Evolutionary conservation across 1,140 invertebrate species (phyloP), one percentile per base, ranked within the genome.

Genomic region (Zaprionus lachaisei): DNA sequence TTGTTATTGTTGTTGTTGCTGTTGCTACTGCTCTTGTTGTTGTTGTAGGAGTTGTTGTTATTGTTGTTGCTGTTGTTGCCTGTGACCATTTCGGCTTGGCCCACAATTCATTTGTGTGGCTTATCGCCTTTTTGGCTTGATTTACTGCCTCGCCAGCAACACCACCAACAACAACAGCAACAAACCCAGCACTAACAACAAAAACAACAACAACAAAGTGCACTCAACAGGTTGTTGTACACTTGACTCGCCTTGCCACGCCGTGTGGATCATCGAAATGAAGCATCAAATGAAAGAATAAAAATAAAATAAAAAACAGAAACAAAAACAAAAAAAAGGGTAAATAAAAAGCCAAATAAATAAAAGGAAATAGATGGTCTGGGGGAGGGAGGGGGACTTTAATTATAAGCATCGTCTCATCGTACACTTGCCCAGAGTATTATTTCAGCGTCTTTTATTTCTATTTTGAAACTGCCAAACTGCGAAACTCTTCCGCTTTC

Each of bases 121-220:
- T 87, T 87, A 89, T 87, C 83, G 84, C 80, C 83, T 89, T 80
- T 86, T 81, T 89, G 81, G 84, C 76, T 87, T 87, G 83, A 87
- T 89, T 87, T 87, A 87, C 84, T 78, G 80, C 84, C 60, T 55
- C 77, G 44, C 67, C 73, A 77, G 77, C 72, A 74, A 61, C 72
- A 74, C 44, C 65, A 67, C n/a, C 56, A 73, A 37, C 47, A 72
- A 24, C 82, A 85, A 84, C 70, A 84, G 66, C 74, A 85, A 79
- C 73, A 76, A 51, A 34, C 9, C 31, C 44, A 60, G 34, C 55
- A 68, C 47, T 11, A 12, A 0, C 56, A 66, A 54, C 34, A 61
- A 34, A 49, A 74, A 58, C 83, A 85, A 79, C 79, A 85, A 69
- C 72, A 74, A 41, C 31, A 28, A 12, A 66, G 57, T 72, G 68